These are phyloP conservation scores for Oxyteleia sp. DNA, from an alignment of 2,888 invertebrate species.

Conservation along the genomic window DNA sequence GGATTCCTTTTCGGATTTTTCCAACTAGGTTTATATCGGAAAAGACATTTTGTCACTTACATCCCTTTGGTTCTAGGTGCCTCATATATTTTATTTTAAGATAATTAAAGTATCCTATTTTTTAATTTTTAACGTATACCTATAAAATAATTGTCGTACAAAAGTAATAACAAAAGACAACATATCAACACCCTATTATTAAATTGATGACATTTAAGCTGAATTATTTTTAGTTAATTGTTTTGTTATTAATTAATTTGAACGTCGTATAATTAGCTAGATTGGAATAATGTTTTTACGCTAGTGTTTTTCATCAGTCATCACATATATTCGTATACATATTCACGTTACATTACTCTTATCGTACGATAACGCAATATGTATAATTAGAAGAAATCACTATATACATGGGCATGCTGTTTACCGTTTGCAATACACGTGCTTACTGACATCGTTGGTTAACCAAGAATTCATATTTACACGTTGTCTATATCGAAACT, in stretches of 20 bases:
- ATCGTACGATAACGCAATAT: background rate
- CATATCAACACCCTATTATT: no score
- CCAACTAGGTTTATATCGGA: no score
- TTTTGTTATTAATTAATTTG: constrained; percentile 2
- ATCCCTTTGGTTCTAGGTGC: no score
- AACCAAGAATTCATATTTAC: background rate
- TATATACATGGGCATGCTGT: background rate
- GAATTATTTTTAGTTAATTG: background rate
- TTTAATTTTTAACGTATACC: no score
- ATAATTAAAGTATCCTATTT: no score
- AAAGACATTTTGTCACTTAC: no score
- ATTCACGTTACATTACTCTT: background rate
- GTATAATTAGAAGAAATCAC: constrained; percentile 8
- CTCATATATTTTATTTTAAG: no score
- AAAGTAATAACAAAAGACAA: no score
- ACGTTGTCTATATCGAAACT: background rate
- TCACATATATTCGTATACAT: background rate
- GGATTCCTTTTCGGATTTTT: no score
- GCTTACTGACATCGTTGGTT: no score
- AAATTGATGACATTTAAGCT: no score
- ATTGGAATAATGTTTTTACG: background rate
- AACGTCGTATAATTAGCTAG: background rate
- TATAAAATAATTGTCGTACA: no score
- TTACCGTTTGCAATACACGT: background rate
- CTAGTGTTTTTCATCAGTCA: background rate